These are phyloP conservation scores for Talpa occidentalis DNA, from an alignment of 2,113 vertebrate species.

Conservation along the genomic window DNA sequence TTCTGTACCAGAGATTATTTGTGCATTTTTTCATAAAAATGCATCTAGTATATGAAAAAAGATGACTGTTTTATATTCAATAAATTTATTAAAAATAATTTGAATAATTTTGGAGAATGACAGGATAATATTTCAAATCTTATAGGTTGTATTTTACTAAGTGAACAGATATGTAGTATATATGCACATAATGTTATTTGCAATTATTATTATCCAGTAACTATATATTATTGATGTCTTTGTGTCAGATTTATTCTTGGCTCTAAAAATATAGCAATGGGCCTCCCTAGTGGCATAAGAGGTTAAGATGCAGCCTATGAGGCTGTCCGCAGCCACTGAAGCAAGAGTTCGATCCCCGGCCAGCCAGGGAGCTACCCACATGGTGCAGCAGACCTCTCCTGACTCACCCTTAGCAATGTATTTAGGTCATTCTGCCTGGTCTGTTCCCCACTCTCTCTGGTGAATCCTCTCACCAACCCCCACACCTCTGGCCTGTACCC, in stretches of 20 bases:
- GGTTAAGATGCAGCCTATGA: too few species aligned
- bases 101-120: neutral
- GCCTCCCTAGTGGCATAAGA: too few species aligned
- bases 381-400: too few species aligned
- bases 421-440: too few species aligned
- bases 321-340: too few species aligned
- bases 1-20: neutral
- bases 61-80: neutral
- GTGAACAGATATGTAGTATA: neutral
- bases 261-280: too few species aligned
- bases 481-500: too few species aligned
- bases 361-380: too few species aligned
- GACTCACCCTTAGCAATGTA: too few species aligned
- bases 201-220: slow-evolving; percentile 26
- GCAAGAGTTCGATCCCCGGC: too few species aligned
- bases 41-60: neutral
- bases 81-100: slow-evolving; percentile 19
- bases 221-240: slow-evolving; percentile 35
- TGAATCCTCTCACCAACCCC: too few species aligned
- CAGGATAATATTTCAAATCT: neutral
- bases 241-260: neutral
- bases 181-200: neutral
- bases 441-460: too few species aligned
- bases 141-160: slow-evolving; percentile 22
- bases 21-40: slow-evolving; percentile 2